phyloP scores from a whole-genome alignment of 2,797 vertebrate genomes.

The Gymnoscopelus microlampas region DNA sequence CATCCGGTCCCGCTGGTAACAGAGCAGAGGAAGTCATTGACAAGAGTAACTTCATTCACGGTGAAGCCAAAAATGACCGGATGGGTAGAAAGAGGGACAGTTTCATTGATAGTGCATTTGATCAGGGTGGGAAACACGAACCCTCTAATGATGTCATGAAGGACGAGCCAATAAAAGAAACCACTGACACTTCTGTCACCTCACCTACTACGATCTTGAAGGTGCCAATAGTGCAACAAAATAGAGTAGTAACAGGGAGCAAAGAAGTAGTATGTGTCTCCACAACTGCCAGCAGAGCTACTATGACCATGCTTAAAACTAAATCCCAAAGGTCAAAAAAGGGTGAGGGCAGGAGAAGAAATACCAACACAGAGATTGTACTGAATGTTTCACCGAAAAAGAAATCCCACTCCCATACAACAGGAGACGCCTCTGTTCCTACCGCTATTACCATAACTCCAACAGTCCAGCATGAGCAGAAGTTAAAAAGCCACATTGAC shows the following conservation, averaged over 20 bases:
- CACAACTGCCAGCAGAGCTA: not conserved
- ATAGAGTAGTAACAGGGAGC: slow-evolving; percentile 5
- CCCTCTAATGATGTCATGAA: slow-evolving; percentile 79
- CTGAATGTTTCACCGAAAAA: slow-evolving; percentile 11
- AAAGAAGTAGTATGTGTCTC: slow-evolving; percentile 16
- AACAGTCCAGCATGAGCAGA: slow-evolving; percentile 29
- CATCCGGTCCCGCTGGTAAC: slow-evolving; percentile 46
- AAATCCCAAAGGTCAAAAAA: slow-evolving; percentile 43
- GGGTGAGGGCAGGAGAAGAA: slow-evolving; percentile 48
- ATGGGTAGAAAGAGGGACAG: slow-evolving; percentile 42
- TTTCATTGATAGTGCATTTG: slow-evolving; percentile 38
- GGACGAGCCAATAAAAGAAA: slow-evolving; percentile 73
- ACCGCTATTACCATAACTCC: slow-evolving; percentile 24
- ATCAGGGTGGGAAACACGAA: slow-evolving; percentile 60
- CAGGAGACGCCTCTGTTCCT: slow-evolving; percentile 29
- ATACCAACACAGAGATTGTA: slow-evolving; percentile 38
- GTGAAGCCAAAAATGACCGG: slow-evolving; percentile 35
- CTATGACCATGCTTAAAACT: slow-evolving; percentile 14
- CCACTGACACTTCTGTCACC: slow-evolving; percentile 10
- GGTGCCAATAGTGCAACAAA: slow-evolving; percentile 24
- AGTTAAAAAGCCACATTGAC: slow-evolving; percentile 40
- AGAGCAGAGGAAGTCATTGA: slow-evolving; percentile 51
- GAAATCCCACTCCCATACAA: slow-evolving; percentile 11
- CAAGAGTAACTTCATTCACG: slow-evolving; percentile 42
- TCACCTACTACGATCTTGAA: slow-evolving; percentile 29